Conservation (phyloP, 1,140 invertebrate species). For the Chlorops oryzae region DNA sequence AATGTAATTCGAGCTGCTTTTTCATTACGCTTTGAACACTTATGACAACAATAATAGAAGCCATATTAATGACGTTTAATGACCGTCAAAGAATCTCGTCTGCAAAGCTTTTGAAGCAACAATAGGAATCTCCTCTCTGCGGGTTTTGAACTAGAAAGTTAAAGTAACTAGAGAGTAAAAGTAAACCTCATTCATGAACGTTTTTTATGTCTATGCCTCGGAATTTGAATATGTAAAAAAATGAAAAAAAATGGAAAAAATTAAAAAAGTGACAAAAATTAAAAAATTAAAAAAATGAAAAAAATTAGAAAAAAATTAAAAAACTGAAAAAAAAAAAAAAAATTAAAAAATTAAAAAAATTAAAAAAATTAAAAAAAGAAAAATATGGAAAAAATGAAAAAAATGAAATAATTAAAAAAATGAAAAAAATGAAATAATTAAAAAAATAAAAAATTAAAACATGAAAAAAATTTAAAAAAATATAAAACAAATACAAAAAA, state of each 20-base stretch:
- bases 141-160: no score
- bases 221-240: not conserved
- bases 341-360: conserved; percentile 1
- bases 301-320: no score
- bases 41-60: no score
- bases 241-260: not conserved
- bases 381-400: not conserved
- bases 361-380: not conserved
- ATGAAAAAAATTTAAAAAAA: not conserved
- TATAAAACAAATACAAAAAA: not conserved
- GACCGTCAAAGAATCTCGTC: no score
- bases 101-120: no score
- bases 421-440: not conserved
- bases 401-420: not conserved
- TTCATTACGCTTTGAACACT: no score
- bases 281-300: not conserved
- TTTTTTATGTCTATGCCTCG: no score
- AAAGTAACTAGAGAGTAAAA: no score
- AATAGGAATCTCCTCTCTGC: no score
- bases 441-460: not conserved
- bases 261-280: not conserved
- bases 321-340: not conserved
- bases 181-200: no score
- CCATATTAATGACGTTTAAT: no score
- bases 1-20: no score